A percentile compares a stretch with the other conserved stretches of the same genome.
phyloP scores from a whole-genome alignment of 2,113 vertebrate genomes.

The Pongo abelii region DNA sequence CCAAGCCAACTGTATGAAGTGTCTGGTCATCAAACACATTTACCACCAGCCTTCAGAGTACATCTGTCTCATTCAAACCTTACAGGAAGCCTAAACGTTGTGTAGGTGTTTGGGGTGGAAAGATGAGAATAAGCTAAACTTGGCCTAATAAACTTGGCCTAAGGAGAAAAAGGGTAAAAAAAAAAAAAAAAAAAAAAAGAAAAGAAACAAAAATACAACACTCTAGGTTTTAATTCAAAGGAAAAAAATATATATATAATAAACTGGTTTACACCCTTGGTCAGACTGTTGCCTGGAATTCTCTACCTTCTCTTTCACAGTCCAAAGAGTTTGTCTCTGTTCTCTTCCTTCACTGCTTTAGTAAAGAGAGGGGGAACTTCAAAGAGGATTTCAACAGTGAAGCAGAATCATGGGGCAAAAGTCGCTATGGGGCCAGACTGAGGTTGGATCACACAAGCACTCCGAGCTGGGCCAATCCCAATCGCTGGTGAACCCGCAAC shows the following conservation, averaged over 20 bases:
- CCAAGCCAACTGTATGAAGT: background rate
- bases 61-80: background rate
- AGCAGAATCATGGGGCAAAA: background rate
- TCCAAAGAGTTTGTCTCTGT: background rate
- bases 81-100: background rate
- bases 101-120: background rate
- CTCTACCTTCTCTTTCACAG: background rate
- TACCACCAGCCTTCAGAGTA: background rate
- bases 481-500: background rate
- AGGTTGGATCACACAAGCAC: background rate
- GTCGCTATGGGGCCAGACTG: background rate
- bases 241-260: background rate
- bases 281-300: slow-evolving; percentile 21
- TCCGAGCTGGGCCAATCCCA: background rate
- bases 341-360: background rate
- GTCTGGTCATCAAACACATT: slow-evolving; percentile 8
- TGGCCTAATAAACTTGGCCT: slow-evolving; percentile 42
- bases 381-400: background rate
- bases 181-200: background rate
- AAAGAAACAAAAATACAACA: background rate
- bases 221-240: slow-evolving; percentile 41
- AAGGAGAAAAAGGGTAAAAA: background rate
- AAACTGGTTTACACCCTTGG: background rate
- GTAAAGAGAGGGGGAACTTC: background rate
- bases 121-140: slow-evolving; percentile 41